Evolutionary conservation across 2,888 invertebrate species (phyloP), one percentile per base, ranked within the genome.

Genomic region (Himalopsyche kuldschensis): DNA sequence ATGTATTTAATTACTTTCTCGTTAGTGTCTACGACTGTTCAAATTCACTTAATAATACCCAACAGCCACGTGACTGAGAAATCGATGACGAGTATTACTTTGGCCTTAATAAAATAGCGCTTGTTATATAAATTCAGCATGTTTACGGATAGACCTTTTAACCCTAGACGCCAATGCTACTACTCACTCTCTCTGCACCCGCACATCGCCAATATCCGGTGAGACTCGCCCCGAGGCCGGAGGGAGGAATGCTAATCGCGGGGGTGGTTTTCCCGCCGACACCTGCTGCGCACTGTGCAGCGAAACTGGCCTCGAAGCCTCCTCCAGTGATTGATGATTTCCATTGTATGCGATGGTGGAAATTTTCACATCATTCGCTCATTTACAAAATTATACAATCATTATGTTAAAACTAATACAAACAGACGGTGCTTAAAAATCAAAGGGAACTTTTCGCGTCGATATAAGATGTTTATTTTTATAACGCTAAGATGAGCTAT

Each of bases 151-250:
- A 69, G 69, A 27, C 11, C 69, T 4, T 4, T 20, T 69, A 2
- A 20, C 5, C 55, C 5, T n/a, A 1, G 55, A 55, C 55, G 55
- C 55, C 55, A 55, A 55, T 55, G 55, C 55, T 55, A 24, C 55
- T 2, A 24, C 55, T 10, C 75, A 75, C 27, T 75, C 32, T 32
- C 31, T 30, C 17, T 32, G 3, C 35, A n/a, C 48, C 81, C 35
- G 77, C 81, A 55, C 47, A 77, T 55, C 30, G 47, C 78, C 81
- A 82, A 82, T 82, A 82, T 82, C 81, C 81, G 81, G 55, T 63
- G 80, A 27, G 31, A 46, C 75, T 47, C 15, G 78, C 46, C 17
- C 20, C 17, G 30, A 20, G 48, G 35, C 55, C 24, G 55, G 55
- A 55, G 20, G 81, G 81, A 17, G 78, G 30, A 35, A 78, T 82